Percentiles rank a stretch among this genome's conserved stretches.
phyloP scores from a whole-genome alignment of 2,888 invertebrate species.

The Endotricha flammealis region DNA sequence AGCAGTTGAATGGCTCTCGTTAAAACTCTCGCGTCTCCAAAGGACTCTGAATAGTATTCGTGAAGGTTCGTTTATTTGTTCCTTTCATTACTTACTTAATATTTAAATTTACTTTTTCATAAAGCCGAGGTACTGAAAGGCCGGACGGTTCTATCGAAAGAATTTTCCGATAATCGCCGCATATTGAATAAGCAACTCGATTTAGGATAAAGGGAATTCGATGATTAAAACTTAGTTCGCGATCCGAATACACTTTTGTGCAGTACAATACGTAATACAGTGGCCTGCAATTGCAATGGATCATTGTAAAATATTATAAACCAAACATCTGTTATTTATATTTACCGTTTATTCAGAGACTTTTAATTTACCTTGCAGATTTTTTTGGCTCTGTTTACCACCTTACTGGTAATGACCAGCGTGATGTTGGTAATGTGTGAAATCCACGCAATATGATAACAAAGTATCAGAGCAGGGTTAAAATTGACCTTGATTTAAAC shows the following conservation, averaged over 20 bases:
- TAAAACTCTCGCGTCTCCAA: conserved; percentile 58
- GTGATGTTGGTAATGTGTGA: too few species aligned
- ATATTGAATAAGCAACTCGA: conserved; percentile 53
- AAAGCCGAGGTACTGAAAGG: conserved; percentile 30
- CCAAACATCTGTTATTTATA: too few species aligned
- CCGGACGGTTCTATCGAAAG: conserved; percentile 35
- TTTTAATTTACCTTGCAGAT: too few species aligned
- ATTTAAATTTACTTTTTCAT: conserved; percentile 45
- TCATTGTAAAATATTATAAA: too few species aligned
- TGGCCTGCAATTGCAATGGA: too few species aligned
- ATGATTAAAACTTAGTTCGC: conserved; percentile 44
- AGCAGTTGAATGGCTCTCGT: conserved; percentile 60
- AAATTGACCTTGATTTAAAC: conserved; percentile 1
- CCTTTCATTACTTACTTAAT: conserved; percentile 56
- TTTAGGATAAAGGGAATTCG: conserved; percentile 47
- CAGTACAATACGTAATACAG: too few species aligned
- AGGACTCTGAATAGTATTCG: conserved; percentile 49
- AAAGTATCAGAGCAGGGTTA: neutral
- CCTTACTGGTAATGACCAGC: too few species aligned
- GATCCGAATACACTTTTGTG: conserved; percentile 13
- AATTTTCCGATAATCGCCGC: conserved; percentile 58
- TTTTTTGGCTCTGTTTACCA: too few species aligned
- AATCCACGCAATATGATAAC: too few species aligned
- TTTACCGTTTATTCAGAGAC: too few species aligned
- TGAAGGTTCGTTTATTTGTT: conserved; percentile 55